Conservation (phyloP, 1,140 invertebrate genomes). For the Calosoma granatense region DNA sequence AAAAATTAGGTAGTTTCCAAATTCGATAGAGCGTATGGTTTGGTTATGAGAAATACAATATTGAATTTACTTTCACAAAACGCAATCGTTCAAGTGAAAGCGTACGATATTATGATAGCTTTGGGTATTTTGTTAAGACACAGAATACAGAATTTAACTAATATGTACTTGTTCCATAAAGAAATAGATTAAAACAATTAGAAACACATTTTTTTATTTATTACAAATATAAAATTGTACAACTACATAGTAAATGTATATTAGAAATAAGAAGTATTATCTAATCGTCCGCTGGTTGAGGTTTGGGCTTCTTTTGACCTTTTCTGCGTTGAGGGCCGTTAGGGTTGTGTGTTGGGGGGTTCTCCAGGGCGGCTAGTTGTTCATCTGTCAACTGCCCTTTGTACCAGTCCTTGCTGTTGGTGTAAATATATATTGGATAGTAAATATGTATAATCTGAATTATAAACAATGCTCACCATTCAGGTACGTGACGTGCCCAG, state of each 20-base stretch:
- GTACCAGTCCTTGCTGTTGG: constrained; percentile 74
- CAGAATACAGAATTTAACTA: too few species aligned
- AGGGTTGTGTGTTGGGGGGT: constrained; percentile 51
- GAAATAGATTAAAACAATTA: too few species aligned
- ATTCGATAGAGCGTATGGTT: too few species aligned
- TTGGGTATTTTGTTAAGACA: too few species aligned
- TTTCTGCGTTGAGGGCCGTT: constrained; percentile 46
- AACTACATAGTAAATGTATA: too few species aligned
- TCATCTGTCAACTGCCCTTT: constrained; percentile 72
- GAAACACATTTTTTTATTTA: background rate
- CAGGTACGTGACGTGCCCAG: constrained; percentile 80
- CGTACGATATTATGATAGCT: too few species aligned
- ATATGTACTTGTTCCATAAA: too few species aligned
- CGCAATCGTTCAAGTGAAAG: background rate
- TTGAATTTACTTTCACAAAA: background rate
- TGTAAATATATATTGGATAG: constrained; percentile 13
- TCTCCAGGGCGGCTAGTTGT: constrained; percentile 64
- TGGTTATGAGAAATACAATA: too few species aligned
- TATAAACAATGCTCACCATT: constrained; percentile 56
- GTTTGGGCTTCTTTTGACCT: constrained; percentile 29
- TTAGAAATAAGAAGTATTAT: too few species aligned
- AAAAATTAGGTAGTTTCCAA: too few species aligned
- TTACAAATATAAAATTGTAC: background rate
- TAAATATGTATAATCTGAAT: background rate
- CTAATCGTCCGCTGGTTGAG: too few species aligned